Conservation (phyloP, 2,113 vertebrate genomes). For the Periophthalmus modestus region DNA sequence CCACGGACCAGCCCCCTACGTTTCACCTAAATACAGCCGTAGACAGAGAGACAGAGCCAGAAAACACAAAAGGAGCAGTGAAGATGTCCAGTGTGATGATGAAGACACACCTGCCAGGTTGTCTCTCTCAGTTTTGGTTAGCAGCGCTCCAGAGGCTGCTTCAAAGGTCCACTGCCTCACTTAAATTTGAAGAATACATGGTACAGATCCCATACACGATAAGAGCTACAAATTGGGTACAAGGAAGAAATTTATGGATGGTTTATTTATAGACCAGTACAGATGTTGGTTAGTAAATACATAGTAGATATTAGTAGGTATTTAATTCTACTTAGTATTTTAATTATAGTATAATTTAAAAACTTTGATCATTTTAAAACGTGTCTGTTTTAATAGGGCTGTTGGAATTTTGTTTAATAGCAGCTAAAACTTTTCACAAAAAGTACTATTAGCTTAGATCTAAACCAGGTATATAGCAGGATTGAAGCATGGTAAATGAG, state of each 20-base stretch:
- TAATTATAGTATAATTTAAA: no score
- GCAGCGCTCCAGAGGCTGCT: constrained; percentile 1
- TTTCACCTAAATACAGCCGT: constrained; percentile 54
- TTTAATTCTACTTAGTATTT: no score
- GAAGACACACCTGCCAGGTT: constrained; percentile 36
- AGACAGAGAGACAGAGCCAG: constrained; percentile 25
- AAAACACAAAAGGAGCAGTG: constrained; percentile 26
- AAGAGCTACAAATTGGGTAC: constrained; percentile 2
- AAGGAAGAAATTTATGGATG: not conserved
- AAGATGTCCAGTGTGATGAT: constrained; percentile 50
- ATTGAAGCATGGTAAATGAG: not conserved
- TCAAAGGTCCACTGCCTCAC: constrained; percentile 7
- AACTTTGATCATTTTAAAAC: no score
- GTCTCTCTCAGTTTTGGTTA: constrained; percentile 30
- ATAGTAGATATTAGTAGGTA: no score
- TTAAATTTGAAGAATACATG: constrained; percentile 12
- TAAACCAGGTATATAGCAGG: no score
- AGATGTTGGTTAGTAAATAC: not conserved
- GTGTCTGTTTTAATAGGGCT: not conserved
- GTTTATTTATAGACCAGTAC: not conserved
- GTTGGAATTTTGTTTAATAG: not conserved
- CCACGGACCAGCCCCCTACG: constrained; percentile 55
- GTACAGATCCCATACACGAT: constrained; percentile 22
- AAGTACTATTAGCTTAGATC: no score
- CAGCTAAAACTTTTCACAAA: no score